Evolutionary conservation across 1,140 invertebrate species (phyloP), one percentile per base, ranked within the genome.

Genomic region (Chrysoperla carnea): DNA sequence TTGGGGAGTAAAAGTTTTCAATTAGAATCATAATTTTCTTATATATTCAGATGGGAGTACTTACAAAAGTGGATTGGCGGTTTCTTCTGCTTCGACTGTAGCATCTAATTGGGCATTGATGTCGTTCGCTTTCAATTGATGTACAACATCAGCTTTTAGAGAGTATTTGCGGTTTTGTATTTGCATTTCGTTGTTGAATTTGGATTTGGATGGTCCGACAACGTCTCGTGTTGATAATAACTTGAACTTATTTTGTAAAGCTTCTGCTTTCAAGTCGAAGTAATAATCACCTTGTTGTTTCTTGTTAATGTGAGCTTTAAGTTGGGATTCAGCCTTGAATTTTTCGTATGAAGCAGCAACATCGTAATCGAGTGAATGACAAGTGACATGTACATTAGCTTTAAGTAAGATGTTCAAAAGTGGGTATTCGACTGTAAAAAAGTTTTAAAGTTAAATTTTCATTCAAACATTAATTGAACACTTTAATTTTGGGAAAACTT

Each of bases 161-260:
- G 75, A 67, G 45, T 77, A 72, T 54, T 72, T 77, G 23, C 68
- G 70, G 9, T 73, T 66, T n/a, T 70, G 68, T 1, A 81, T 41
- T 28, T 70, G 66, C 1, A 81, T 37, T 8, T 66, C 67, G 46
- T 75, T 72, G 29, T 67, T 62, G 33, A 73, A 68, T 45, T 78
- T 77, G 17, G 68, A 73, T 50, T 78, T 73, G 2, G 17, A 23
- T 23, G 17, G 17, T 2, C 17, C 62, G 0, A 72, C 39, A 6
- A 72, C 60, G 11, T 70, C 63, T 11, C 73, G 63, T 39, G 72
- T 73, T 0, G 65, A 54, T 41, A 73, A 61, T 0, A 73, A 15
- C 41, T 75, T 65, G 0, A 80, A 8, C 27, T 67, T 68, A 39
- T 74, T 73, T 4, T 73, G 67, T 48, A 77, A 53, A 4, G 72